Evolutionary conservation across 2,113 vertebrate genomes (phyloP).

Genomic region (Zeus faber): DNA sequence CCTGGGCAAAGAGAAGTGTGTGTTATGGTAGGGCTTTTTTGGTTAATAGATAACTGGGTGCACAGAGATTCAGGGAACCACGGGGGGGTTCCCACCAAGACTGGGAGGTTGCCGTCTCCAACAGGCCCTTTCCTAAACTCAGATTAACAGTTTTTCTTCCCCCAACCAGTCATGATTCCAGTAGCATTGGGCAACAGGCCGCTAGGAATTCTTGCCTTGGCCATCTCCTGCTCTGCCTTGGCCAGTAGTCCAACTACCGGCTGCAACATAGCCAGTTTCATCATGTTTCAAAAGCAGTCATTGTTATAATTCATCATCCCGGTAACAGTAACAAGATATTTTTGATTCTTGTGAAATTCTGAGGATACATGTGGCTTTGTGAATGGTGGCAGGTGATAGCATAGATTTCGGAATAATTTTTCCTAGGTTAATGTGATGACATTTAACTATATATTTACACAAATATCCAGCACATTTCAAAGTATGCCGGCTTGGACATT

Average conservation of each 20-base stretch:
- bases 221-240: neutral
- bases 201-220: neutral
- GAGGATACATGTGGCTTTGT: neutral
- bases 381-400: neutral
- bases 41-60: slow-evolving; percentile 46
- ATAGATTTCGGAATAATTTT: too few relatives aligned
- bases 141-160: slow-evolving; percentile 6
- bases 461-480: neutral
- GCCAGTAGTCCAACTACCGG: slow-evolving; percentile 6
- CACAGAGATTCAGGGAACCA: slow-evolving; percentile 29
- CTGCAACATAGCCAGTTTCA: neutral
- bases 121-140: slow-evolving; percentile 5
- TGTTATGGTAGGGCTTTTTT: slow-evolving; percentile 26
- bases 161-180: neutral
- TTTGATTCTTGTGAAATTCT: slow-evolving; percentile 19
- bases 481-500: too few relatives aligned
- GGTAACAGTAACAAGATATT: slow-evolving; percentile 4
- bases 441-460: too few relatives aligned
- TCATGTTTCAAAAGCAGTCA: slow-evolving; percentile 22
- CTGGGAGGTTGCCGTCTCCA: slow-evolving; percentile 5
- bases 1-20: slow-evolving; percentile 30
- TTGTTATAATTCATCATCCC: neutral
- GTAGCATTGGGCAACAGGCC: neutral
- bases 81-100: slow-evolving; percentile 21
- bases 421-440: too few relatives aligned